These are phyloP conservation scores for Vespertilio murinus DNA, from an alignment of 2,797 vertebrate species.

Conservation along the genomic window DNA sequence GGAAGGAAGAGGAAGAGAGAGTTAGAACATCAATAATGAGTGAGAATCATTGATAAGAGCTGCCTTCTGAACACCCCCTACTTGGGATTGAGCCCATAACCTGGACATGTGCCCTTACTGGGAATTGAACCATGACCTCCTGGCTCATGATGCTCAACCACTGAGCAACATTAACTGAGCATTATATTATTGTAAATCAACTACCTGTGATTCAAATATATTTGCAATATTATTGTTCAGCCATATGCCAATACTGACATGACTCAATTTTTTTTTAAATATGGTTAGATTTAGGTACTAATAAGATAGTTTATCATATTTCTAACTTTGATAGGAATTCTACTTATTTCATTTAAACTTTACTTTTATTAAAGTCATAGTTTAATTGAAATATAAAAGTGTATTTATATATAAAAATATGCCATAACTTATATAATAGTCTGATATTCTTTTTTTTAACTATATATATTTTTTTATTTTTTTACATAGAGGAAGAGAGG, in stretches of 20 bases:
- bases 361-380: background rate
- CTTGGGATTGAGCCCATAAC: too few relatives aligned
- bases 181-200: background rate
- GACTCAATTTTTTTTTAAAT: background rate
- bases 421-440: background rate
- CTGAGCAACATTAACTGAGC: too few relatives aligned
- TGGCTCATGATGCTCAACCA: too few relatives aligned
- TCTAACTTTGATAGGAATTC: background rate
- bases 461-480: too few relatives aligned
- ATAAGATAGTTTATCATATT: background rate
- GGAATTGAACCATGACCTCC: too few relatives aligned
- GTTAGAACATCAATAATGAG: too few relatives aligned
- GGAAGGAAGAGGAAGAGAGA: too few relatives aligned
- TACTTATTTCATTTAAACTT: background rate
- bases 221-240: background rate
- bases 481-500: too few relatives aligned
- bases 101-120: too few relatives aligned
- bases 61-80: too few relatives aligned
- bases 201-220: background rate
- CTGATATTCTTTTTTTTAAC: too few relatives aligned
- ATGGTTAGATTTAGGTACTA: background rate
- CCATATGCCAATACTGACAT: background rate
- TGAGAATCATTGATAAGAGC: too few relatives aligned
- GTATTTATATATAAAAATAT: background rate
- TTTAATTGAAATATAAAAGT: background rate